These are phyloP conservation scores for Sardina pilchardus DNA, from an alignment of 2,113 vertebrate species.

Conservation along the genomic window DNA sequence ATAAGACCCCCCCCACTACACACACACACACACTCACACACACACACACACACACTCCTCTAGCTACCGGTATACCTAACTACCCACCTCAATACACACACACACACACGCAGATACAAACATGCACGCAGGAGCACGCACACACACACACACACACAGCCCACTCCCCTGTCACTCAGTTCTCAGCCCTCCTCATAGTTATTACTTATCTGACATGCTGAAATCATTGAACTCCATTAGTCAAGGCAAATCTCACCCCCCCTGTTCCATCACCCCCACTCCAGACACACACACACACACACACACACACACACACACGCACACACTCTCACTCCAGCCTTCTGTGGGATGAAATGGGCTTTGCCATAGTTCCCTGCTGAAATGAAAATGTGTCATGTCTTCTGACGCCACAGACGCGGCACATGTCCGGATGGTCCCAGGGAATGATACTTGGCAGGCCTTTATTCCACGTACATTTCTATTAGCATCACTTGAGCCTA, in stretches of 20 bases:
- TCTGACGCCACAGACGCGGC: conserved; percentile 56
- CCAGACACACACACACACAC: conserved; percentile 6
- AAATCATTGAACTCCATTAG: conserved; percentile 77
- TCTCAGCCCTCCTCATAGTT: conserved; percentile 60
- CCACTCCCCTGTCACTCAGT: conserved; percentile 59
- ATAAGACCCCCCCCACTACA: conserved; percentile 23
- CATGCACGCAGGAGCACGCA: conserved; percentile 40
- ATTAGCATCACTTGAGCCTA: conserved; percentile 56
- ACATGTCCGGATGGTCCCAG: conserved; percentile 54
- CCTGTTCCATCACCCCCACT: background rate
- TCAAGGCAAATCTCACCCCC: conserved; percentile 65
- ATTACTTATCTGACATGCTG: conserved; percentile 68
- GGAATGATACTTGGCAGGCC: conserved; percentile 64
- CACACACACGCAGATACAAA: background rate
- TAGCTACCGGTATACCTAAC: background rate
- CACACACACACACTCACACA: conserved; percentile 38
- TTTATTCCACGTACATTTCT: conserved; percentile 61
- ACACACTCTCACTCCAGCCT: conserved; percentile 8
- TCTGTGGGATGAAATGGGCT: conserved; percentile 68
- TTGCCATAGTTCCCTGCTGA: conserved; percentile 65
- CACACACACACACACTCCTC: conserved; percentile 39
- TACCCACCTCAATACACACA: background rate
- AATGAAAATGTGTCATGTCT: conserved; percentile 77
- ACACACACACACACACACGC: background rate
- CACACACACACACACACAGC: conserved; percentile 13